A percentile compares a stretch with the other conserved stretches of the same genome.
These are phyloP conservation scores for Sialis lutaria DNA, from an alignment of 2,888 invertebrate species.

Conservation along the genomic window DNA sequence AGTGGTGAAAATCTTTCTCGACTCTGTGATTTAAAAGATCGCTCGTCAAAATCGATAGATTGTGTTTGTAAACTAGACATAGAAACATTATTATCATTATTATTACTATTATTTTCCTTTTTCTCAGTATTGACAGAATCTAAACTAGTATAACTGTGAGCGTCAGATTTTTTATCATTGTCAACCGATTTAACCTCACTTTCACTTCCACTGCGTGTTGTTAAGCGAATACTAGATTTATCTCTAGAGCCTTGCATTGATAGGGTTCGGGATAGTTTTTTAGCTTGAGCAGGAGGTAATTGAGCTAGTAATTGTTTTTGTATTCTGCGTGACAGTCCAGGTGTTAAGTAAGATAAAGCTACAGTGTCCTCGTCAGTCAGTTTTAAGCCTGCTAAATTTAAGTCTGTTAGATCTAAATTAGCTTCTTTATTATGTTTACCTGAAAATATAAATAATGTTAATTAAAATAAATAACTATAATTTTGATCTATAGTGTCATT, in stretches of 20 bases:
- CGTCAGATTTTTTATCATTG: neutral
- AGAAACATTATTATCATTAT: neutral
- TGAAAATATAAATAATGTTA: neutral
- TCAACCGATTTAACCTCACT: neutral
- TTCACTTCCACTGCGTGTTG: slow-evolving; percentile 4
- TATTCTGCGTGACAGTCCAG: slow-evolving; percentile 50
- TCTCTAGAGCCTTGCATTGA: slow-evolving; percentile 25
- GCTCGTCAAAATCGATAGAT: neutral
- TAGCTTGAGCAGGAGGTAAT: slow-evolving; percentile 49
- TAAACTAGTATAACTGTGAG: neutral
- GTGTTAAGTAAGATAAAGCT: slow-evolving; percentile 50
- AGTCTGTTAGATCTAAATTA: slow-evolving; percentile 36
- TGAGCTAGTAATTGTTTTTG: slow-evolving; percentile 53
- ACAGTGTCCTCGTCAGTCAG: slow-evolving; percentile 52
- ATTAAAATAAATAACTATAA: neutral
- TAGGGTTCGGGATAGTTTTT: slow-evolving; percentile 45
- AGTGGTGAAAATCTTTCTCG: neutral
- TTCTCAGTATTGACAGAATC: neutral
- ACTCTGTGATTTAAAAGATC: neutral
- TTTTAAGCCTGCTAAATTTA: slow-evolving; percentile 49
- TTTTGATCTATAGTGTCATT: neutral
- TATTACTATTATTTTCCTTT: neutral
- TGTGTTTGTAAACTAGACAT: neutral
- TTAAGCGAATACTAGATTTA: slow-evolving; percentile 7
- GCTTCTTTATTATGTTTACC: neutral